phyloP scores from a whole-genome alignment of 2,113 vertebrate genomes.

The Campylomormyrus numenius region DNA sequence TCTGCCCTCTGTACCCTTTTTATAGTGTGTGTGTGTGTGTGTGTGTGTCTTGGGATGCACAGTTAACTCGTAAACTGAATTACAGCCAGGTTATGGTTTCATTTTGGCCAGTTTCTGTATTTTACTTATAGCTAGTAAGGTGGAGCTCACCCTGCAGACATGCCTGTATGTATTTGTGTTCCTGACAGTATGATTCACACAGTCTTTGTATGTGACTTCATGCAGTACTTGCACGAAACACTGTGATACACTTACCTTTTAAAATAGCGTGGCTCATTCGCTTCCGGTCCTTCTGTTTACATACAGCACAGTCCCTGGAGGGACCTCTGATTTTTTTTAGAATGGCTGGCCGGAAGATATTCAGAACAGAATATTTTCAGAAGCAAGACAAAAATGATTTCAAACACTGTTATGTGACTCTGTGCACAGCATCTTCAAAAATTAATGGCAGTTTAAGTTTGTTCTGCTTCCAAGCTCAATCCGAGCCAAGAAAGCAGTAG shows the following conservation, averaged over 20 bases:
- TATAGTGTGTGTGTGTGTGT: background rate
- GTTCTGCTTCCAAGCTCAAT: background rate
- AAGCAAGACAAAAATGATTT: background rate
- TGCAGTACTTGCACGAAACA: background rate
- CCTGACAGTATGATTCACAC: background rate
- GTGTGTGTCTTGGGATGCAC: background rate
- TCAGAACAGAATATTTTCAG: background rate
- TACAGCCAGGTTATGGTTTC: background rate
- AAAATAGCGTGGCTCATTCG: background rate
- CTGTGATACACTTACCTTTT: background rate
- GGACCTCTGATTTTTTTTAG: background rate
- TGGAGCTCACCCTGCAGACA: background rate
- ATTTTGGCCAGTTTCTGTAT: background rate
- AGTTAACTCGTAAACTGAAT: background rate
- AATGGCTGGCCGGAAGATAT: background rate
- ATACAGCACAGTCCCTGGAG: background rate
- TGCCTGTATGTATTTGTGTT: background rate
- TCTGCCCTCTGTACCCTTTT: background rate
- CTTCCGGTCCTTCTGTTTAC: background rate
- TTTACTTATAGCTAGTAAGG: background rate
- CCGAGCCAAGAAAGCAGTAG: background rate
- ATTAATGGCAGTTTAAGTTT: background rate
- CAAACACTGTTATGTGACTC: background rate
- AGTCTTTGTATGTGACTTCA: background rate
- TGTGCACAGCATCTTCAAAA: background rate